A percentile compares a stretch with the other conserved stretches of the same genome.
These are phyloP conservation scores for Sebastes schlegelii DNA, from an alignment of 2,113 vertebrate genomes.

Conservation along the genomic window DNA sequence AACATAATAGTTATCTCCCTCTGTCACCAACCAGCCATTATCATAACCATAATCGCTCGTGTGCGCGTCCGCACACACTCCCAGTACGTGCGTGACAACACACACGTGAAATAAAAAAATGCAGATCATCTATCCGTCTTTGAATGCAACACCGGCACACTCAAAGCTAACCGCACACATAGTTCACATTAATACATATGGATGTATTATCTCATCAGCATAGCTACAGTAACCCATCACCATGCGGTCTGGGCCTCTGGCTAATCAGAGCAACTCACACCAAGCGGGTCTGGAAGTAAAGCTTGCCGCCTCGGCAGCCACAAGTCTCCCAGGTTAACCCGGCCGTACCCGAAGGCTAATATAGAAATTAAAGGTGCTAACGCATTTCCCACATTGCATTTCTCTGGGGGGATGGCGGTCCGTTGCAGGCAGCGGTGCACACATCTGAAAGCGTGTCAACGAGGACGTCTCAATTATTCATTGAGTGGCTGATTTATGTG, in stretches of 20 bases:
- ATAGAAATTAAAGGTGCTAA: slow-evolving; percentile 60
- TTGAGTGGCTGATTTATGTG: slow-evolving; percentile 61
- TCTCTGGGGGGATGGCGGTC: slow-evolving; percentile 23
- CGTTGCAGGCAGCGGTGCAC: slow-evolving; percentile 32
- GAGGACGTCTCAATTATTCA: slow-evolving; percentile 73
- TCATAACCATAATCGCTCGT: slow-evolving; percentile 56
- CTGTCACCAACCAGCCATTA: slow-evolving; percentile 67
- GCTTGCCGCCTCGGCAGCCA: slow-evolving; percentile 21
- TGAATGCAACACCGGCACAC: slow-evolving; percentile 17
- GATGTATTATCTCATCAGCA: slow-evolving; percentile 59
- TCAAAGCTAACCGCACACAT: neutral
- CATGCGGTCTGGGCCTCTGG: slow-evolving; percentile 36
- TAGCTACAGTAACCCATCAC: slow-evolving; percentile 32
- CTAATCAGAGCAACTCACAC: slow-evolving; percentile 46
- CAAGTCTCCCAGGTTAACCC: slow-evolving; percentile 37
- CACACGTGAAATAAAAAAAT: neutral
- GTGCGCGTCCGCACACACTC: slow-evolving; percentile 2
- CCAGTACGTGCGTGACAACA: neutral
- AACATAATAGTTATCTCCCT: slow-evolving; percentile 63
- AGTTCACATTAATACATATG: slow-evolving; percentile 54
- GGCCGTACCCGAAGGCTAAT: slow-evolving; percentile 21
- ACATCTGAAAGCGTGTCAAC: slow-evolving; percentile 53
- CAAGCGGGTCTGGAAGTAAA: slow-evolving; percentile 40
- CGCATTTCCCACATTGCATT: slow-evolving; percentile 38
- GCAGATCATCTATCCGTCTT: slow-evolving; percentile 25